phyloP scores from a whole-genome alignment of 2,797 vertebrate genomes.

The Neosalanx taihuensis region DNA sequence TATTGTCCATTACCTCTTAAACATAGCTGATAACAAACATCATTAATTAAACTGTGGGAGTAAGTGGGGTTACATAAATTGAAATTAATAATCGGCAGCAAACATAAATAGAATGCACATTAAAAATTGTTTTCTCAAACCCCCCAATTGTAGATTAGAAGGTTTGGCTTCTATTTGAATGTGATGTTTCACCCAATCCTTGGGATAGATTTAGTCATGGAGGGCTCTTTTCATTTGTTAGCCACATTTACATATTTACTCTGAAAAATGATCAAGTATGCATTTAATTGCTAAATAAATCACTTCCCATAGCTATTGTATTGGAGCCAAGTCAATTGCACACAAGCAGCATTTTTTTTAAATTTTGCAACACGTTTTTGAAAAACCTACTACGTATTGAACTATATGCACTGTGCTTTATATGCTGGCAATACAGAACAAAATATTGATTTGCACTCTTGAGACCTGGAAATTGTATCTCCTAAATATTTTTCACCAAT shows the following conservation, averaged over 20 bases:
- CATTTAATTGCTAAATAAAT: conserved; percentile 81
- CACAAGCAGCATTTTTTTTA: conserved; percentile 61
- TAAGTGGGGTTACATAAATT: conserved; percentile 79
- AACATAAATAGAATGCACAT: conserved; percentile 68
- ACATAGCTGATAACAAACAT: conserved; percentile 75
- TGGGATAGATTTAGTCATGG: conserved; percentile 75
- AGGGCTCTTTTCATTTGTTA: conserved; percentile 77
- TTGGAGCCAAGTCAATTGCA: conserved; percentile 66
- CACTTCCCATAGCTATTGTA: conserved; percentile 66
- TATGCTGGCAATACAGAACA: not conserved
- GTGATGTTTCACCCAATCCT: conserved; percentile 68
- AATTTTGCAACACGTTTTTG: conserved; percentile 60
- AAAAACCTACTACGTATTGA: conserved; percentile 48
- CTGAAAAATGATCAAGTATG: conserved; percentile 72
- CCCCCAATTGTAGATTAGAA: conserved; percentile 65
- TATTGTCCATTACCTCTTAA: conserved; percentile 81
- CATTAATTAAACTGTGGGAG: conserved; percentile 79
- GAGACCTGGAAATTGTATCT: not conserved
- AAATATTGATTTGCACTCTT: not conserved
- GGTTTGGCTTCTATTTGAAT: conserved; percentile 58
- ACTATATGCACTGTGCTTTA: conserved; percentile 8
- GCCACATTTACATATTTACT: conserved; percentile 71
- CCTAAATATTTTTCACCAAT: not conserved
- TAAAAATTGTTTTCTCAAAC: conserved; percentile 68
- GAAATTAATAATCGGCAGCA: conserved; percentile 73